Conservation (phyloP, 2,888 invertebrate genomes). For the Gasteruption jaculator region DNA sequence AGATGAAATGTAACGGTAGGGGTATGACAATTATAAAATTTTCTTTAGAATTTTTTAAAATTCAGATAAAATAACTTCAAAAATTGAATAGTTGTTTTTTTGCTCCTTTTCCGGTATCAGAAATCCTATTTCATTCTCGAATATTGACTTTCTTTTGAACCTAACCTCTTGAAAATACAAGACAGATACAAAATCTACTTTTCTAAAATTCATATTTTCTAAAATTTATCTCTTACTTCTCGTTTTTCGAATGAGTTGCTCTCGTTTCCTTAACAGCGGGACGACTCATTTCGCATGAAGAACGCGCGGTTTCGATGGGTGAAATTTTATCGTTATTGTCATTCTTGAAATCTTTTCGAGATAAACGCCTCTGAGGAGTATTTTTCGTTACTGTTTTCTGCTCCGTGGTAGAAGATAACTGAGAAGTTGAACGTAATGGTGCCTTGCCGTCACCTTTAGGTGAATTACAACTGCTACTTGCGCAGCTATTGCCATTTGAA, state of each 20-base stretch:
- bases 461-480: slow-evolving; percentile 30
- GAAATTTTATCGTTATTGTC: slow-evolving; percentile 16
- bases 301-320: slow-evolving; percentile 22
- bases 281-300: too few relatives aligned
- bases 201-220: too few relatives aligned
- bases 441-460: slow-evolving; percentile 27
- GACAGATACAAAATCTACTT: too few relatives aligned
- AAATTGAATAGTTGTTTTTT: slow-evolving; percentile 7
- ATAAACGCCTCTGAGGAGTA: slow-evolving; percentile 16
- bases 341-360: slow-evolving; percentile 18
- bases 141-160: too few relatives aligned
- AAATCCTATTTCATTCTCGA: slow-evolving; percentile 6
- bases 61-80: not conserved
- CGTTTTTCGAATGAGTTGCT: too few relatives aligned
- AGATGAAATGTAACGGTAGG: too few relatives aligned
- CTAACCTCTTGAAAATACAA: too few relatives aligned
- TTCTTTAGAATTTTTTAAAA: too few relatives aligned
- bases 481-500: slow-evolving; percentile 29
- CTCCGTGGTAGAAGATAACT: slow-evolving; percentile 29
- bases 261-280: too few relatives aligned
- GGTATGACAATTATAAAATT: too few relatives aligned
- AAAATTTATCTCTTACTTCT: too few relatives aligned
- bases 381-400: slow-evolving; percentile 14
- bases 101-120: slow-evolving; percentile 11
- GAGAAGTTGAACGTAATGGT: slow-evolving; percentile 29